phyloP scores from a whole-genome alignment of 1,140 invertebrate species.

The Arion vulgaris region DNA sequence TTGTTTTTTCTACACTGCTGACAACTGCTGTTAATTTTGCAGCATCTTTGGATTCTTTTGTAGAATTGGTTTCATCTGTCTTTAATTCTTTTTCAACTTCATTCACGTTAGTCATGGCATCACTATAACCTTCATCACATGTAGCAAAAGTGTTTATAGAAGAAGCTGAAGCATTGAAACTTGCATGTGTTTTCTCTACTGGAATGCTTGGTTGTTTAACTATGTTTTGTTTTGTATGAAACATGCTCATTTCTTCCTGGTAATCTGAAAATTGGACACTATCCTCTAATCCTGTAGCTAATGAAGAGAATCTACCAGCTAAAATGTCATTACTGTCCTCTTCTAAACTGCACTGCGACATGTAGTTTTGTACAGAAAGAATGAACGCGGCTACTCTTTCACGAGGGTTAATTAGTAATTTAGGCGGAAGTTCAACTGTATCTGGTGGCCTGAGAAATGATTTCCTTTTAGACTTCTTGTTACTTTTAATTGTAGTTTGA shows the following conservation, averaged over 20 bases:
- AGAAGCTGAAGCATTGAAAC: slow-evolving; percentile 20
- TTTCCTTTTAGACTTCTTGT: background rate
- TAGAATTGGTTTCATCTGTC: background rate
- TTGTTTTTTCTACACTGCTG: background rate
- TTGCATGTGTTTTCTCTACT: background rate
- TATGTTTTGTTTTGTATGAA: background rate
- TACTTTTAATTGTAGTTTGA: background rate
- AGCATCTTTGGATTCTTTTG: background rate
- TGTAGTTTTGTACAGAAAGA: slow-evolving; percentile 8
- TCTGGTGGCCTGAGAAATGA: background rate
- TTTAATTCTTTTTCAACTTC: background rate
- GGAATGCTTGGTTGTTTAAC: background rate
- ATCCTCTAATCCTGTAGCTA: background rate
- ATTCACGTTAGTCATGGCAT: background rate
- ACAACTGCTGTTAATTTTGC: background rate
- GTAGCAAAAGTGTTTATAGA: slow-evolving; percentile 44
- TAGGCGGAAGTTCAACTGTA: background rate
- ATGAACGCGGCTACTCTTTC: slow-evolving; percentile 28
- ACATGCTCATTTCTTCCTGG: background rate
- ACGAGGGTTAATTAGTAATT: background rate
- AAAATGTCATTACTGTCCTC: background rate
- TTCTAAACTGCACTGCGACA: background rate
- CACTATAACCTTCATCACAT: slow-evolving; percentile 41
- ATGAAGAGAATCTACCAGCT: background rate
- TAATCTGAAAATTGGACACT: background rate